Conservation (phyloP, 2,113 vertebrate species). For the Merops nubicus region DNA sequence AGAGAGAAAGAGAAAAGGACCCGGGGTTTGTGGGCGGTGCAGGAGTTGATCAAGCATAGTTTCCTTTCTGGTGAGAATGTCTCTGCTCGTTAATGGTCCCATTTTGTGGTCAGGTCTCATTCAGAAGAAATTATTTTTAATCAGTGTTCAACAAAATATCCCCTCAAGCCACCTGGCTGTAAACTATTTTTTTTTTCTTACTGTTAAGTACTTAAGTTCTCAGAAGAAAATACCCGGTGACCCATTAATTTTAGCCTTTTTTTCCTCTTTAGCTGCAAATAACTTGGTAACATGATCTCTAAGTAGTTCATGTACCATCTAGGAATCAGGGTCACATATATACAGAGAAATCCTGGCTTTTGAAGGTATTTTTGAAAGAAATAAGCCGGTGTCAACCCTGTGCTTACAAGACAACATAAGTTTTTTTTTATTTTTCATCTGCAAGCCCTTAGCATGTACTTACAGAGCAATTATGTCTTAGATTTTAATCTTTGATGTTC, state of each 20-base stretch:
- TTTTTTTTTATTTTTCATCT: slow-evolving; percentile 20
- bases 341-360: slow-evolving; percentile 25
- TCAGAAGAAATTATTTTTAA: slow-evolving; percentile 89
- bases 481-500: slow-evolving; percentile 25
- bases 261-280: slow-evolving; percentile 64
- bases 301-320: slow-evolving; percentile 65
- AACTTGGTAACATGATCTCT: slow-evolving; percentile 78
- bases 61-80: slow-evolving; percentile 78
- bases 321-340: slow-evolving; percentile 74
- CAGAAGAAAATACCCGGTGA: slow-evolving; percentile 76
- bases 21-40: slow-evolving; percentile 65
- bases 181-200: slow-evolving; percentile 72
- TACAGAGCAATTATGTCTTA: not conserved
- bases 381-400: not conserved
- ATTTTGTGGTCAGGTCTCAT: slow-evolving; percentile 87
- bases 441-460: not conserved
- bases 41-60: slow-evolving; percentile 71
- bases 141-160: slow-evolving; percentile 83
- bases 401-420: not conserved
- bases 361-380: slow-evolving; percentile 27
- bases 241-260: slow-evolving; percentile 78
- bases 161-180: slow-evolving; percentile 81
- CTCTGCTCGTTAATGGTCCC: slow-evolving; percentile 78
- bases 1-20: not conserved
- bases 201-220: slow-evolving; percentile 80